Evolutionary conservation across 2,113 vertebrate species (phyloP).

Genomic region (Lepisosteus oculatus): DNA sequence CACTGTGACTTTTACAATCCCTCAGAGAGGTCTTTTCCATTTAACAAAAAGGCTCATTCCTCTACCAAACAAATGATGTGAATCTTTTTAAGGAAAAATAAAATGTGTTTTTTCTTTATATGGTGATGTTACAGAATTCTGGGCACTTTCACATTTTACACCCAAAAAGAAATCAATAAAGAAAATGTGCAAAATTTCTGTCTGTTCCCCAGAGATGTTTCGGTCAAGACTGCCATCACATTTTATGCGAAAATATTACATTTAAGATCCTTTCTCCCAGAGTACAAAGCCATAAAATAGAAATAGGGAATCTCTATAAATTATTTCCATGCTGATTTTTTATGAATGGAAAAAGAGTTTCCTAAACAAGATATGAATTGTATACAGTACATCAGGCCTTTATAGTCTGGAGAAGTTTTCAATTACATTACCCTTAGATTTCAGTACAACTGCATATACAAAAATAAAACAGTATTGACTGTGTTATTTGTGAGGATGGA

Average conservation of each 20-base stretch:
- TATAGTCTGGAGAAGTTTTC: too few species aligned
- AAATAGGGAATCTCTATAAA: neutral
- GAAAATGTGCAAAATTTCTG: neutral
- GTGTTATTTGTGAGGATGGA: too few species aligned
- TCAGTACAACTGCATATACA: too few species aligned
- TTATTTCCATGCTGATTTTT: too few species aligned
- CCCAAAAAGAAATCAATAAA: neutral
- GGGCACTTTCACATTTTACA: neutral
- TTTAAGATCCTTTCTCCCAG: neutral
- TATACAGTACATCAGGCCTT: too few species aligned
- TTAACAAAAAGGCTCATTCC: neutral
- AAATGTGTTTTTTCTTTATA: neutral
- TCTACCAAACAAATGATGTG: too few species aligned
- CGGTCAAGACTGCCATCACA: neutral
- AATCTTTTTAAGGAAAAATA: neutral
- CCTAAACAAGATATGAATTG: too few species aligned
- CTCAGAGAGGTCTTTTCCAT: neutral
- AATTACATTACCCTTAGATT: too few species aligned
- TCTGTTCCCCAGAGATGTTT: neutral
- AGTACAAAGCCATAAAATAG: neutral
- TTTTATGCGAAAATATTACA: neutral
- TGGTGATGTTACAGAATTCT: neutral
- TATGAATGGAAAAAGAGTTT: too few species aligned
- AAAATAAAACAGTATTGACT: too few species aligned
- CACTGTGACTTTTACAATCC: constrained; percentile 18